A percentile compares a stretch with the other conserved stretches of the same genome.
phyloP scores from a whole-genome alignment of 92 coral and sea anemone genomes.

The Epizoanthus illoricatus region DNA sequence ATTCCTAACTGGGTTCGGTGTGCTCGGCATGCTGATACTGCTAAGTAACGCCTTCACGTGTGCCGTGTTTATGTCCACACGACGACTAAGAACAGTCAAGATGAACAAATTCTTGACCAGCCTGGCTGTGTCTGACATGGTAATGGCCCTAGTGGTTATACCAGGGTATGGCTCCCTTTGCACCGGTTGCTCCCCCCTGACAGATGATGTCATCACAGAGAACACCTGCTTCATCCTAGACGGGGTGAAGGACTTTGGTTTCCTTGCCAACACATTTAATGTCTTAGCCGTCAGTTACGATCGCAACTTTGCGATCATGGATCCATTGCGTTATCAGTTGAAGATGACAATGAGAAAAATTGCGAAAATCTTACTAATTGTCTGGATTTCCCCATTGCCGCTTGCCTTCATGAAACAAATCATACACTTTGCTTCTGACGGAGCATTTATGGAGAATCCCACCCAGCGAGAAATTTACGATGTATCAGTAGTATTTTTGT shows the following conservation, averaged over 20 bases:
- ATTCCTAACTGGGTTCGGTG: constrained; percentile 40
- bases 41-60: constrained; percentile 63
- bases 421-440: constrained; percentile 19
- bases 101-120: constrained; percentile 73
- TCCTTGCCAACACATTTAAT: constrained; percentile 52
- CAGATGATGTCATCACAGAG: background rate
- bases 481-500: constrained; percentile 43
- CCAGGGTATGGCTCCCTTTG: constrained; percentile 68
- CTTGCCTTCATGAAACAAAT: constrained; percentile 59
- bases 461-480: constrained; percentile 47
- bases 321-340: constrained; percentile 58
- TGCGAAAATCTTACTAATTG: constrained; percentile 18
- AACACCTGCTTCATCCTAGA: constrained; percentile 56
- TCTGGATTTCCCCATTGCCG: constrained; percentile 64
- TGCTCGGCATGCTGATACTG: constrained; percentile 46
- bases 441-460: background rate
- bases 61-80: constrained; percentile 56
- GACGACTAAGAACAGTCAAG: constrained; percentile 50
- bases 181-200: constrained; percentile 46
- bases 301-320: constrained; percentile 61
- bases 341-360: constrained; percentile 51
- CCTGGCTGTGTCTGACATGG: constrained; percentile 56
- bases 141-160: constrained; percentile 42
- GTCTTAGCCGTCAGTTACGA: constrained; percentile 69
- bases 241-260: constrained; percentile 64